Evolutionary conservation across 1,140 invertebrate genomes (phyloP).

Genomic region (Pseudomyrmex dendroicus): DNA sequence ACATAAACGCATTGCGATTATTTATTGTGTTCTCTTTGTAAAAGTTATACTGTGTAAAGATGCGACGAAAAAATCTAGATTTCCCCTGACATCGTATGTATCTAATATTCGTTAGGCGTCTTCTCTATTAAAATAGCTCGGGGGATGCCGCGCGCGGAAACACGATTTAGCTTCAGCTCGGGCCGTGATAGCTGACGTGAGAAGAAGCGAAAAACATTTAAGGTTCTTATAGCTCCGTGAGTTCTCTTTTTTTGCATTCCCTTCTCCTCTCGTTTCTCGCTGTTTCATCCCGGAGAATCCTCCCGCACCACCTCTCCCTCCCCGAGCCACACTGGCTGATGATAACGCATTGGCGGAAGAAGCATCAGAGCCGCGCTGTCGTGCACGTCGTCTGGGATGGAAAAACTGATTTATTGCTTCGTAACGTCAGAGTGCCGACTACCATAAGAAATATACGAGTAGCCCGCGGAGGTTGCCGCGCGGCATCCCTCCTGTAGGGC

Average conservation of each 20-base stretch:
- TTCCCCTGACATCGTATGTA: background rate
- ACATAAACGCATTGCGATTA: too few species aligned
- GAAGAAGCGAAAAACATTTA: constrained; percentile 42
- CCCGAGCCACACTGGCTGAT: constrained; percentile 51
- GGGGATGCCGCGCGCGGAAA: background rate
- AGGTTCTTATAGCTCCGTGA: constrained; percentile 42
- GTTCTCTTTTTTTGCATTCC: background rate
- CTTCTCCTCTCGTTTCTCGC: constrained; percentile 20
- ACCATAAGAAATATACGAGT: constrained; percentile 62
- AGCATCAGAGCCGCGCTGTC: constrained; percentile 57
- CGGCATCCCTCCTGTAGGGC: background rate
- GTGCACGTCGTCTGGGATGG: constrained; percentile 69
- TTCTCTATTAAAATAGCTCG: constrained; percentile 1
- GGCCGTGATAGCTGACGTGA: background rate
- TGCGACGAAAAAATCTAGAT: too few species aligned
- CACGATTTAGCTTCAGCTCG: constrained; percentile 22
- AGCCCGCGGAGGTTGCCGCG: constrained; percentile 17
- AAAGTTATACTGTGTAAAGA: too few species aligned
- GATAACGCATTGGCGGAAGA: constrained; percentile 67
- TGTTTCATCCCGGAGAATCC: constrained; percentile 21
- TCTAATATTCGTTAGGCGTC: background rate
- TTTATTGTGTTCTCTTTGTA: too few species aligned
- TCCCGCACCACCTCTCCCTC: background rate
- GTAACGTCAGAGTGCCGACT: constrained; percentile 54
- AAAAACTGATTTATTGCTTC: constrained; percentile 74